Evolutionary conservation across 2,797 vertebrate genomes (phyloP), one percentile per base, ranked within the genome.

Genomic region (Babyrousa celebensis): DNA sequence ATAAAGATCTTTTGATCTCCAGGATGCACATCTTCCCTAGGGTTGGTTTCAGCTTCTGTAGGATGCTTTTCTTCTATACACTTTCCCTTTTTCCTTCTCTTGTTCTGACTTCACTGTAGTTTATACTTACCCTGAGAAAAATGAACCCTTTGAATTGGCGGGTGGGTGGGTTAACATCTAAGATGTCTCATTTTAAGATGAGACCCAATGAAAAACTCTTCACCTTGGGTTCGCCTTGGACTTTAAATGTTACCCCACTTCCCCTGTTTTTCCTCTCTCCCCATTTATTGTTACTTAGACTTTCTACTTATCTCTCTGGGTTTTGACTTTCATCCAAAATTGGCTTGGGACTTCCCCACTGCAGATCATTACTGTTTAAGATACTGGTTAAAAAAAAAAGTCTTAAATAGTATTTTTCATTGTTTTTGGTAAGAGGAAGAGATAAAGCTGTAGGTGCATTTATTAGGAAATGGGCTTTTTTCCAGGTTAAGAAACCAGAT

Each of bases 391-490:
- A 63, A 91, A 77, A 56, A 40, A 40, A 21, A 71, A 85, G 43
- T 68, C 70, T 82, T 70, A 36, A 43, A 63, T 74, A 58, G 32
- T 82, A 80, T 68, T 89, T 94, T 91, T 92, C 52, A 86, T 95
- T 48, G 68, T 70, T 54, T 77, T 72, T 77, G 82, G 36, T 29
- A 83, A 85, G 68, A 85, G 23, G 62, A 67, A 78, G 94, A 86
- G 40, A 85, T 96, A 86, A 96, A 91, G 62, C n/a, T 65, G 2
- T 86, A 70, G 68, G 23, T 85, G n/a, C n/a, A 77, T 91, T 92
- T 85, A 54, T 56, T 94, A 67, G 82, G 82, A 96, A 85, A n/a
- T 85, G 52, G 84, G 43, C 12, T 91, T 88, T 89, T 75, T 65
- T 87, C 20, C 5, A 36, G 18, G 14, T 80, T 83, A 62, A 78